phyloP scores from a whole-genome alignment of 2,113 vertebrate species.

The Calidris pygmaea region DNA sequence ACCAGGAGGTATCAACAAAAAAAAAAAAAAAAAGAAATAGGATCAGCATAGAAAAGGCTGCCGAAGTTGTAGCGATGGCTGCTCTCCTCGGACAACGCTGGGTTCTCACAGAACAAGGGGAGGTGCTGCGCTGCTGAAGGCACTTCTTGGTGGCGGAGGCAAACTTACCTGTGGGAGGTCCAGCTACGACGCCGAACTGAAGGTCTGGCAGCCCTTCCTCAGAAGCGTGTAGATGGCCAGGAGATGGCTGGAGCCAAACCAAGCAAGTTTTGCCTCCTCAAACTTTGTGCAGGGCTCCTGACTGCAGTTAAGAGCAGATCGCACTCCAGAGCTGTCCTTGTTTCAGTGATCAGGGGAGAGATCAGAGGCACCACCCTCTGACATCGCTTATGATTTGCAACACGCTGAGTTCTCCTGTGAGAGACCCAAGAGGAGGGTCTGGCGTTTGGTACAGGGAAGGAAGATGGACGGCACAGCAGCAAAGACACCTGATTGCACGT shows the following conservation, averaged over 20 bases:
- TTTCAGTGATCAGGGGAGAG: not conserved
- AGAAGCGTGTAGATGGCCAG: not conserved
- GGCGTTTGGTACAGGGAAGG: not conserved
- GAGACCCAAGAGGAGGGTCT: not conserved
- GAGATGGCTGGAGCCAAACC: not conserved
- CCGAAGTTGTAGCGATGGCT: not conserved
- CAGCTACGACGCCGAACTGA: not conserved
- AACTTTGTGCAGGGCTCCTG: not conserved
- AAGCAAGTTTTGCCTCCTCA: not conserved
- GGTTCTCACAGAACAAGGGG: not conserved
- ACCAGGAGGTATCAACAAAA: not conserved
- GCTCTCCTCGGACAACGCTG: not conserved
- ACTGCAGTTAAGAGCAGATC: rapidly evolving
- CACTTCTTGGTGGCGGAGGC: not conserved
- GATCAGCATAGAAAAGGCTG: not conserved
- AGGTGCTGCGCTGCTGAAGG: slow-evolving; percentile 28
- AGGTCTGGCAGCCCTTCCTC: not conserved
- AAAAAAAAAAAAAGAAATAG: not conserved
- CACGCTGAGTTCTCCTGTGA: not conserved
- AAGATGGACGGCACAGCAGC: not conserved
- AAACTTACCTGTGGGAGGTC: not conserved
- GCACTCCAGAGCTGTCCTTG: rapidly evolving
- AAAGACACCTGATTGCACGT: not conserved
- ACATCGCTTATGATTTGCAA: not conserved
- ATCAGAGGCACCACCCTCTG: not conserved